Evolutionary conservation across 64 coral and sea anemone species (phyloP).

Genomic region (Stichodactyla helianthus): DNA sequence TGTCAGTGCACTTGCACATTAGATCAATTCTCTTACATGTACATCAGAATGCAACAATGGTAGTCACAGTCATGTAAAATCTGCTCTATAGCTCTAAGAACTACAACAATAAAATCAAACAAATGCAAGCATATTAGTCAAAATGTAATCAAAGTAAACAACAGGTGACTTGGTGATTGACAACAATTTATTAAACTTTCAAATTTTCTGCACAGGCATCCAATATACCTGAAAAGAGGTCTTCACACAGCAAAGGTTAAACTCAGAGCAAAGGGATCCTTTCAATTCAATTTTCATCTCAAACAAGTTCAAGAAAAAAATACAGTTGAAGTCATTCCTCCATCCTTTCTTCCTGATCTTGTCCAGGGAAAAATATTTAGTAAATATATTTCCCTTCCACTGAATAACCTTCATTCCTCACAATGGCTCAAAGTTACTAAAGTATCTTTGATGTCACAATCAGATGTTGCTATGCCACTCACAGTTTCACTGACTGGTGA

Average conservation of each 20-base stretch:
- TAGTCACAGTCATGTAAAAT: no score
- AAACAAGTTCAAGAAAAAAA: conserved; percentile 36
- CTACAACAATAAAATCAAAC: no score
- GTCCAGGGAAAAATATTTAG: conserved; percentile 79
- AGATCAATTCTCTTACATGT: no score
- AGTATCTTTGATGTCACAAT: conserved; percentile 29
- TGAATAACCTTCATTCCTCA: conserved; percentile 61
- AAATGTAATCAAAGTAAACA: no score
- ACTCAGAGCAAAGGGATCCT: conserved; percentile 61
- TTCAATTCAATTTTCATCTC: conserved; percentile 58
- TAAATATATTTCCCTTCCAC: conserved; percentile 53
- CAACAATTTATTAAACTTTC: neutral
- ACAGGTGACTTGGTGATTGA: no score
- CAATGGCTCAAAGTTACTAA: conserved; percentile 77
- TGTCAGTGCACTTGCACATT: no score
- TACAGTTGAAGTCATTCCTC: conserved; percentile 49
- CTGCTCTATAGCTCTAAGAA: no score
- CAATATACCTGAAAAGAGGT: conserved; percentile 66
- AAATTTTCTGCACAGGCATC: conserved; percentile 49
- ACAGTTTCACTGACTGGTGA: conserved; percentile 32
- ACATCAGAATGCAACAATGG: no score
- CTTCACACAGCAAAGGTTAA: conserved; percentile 73
- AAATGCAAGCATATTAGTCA: no score
- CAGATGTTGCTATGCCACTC: neutral
- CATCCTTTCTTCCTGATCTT: conserved; percentile 78